These are phyloP conservation scores for Stichopus horrens DNA, from an alignment of 53 echinoderm and acorn worm genomes.

Conservation along the genomic window DNA sequence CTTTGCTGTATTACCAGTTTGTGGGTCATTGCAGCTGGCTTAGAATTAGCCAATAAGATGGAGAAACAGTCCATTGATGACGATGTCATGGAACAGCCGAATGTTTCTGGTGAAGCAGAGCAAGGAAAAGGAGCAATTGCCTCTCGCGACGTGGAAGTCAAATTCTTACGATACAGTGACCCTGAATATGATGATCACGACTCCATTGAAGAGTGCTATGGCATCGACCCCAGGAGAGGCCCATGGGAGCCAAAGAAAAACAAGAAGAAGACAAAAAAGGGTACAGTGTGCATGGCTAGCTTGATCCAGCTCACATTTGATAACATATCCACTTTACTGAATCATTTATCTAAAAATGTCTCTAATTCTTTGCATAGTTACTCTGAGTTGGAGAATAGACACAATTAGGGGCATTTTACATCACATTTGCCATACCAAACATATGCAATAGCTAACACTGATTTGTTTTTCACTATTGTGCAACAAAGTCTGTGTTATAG, in stretches of 20 bases:
- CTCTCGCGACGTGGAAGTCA: not conserved
- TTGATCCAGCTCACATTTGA: too few relatives aligned
- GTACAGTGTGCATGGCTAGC: not conserved
- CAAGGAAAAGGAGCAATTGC: not conserved
- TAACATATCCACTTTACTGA: too few relatives aligned
- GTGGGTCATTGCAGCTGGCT: not conserved
- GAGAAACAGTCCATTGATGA: conserved; percentile 19
- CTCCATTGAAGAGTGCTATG: conserved; percentile 46
- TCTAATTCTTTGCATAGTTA: too few relatives aligned
- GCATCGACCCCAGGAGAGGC: conserved; percentile 40
- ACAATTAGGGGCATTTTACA: too few relatives aligned
- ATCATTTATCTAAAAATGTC: too few relatives aligned
- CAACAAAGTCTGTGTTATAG: too few relatives aligned
- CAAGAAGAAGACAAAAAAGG: conserved; percentile 26
- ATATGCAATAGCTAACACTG: too few relatives aligned
- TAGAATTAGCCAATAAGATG: not conserved
- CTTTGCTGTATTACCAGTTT: not conserved
- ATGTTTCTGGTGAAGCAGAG: not conserved
- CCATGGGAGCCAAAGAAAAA: conserved; percentile 19
- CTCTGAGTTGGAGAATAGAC: too few relatives aligned
- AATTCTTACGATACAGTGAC: conserved; percentile 21
- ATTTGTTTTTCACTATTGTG: too few relatives aligned
- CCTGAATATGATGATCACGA: conserved; percentile 33
- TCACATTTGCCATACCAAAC: too few relatives aligned
- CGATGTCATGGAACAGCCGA: not conserved